These are phyloP conservation scores for Lateolabrax maculatus DNA, from an alignment of 2,797 vertebrate genomes.

Conservation along the genomic window DNA sequence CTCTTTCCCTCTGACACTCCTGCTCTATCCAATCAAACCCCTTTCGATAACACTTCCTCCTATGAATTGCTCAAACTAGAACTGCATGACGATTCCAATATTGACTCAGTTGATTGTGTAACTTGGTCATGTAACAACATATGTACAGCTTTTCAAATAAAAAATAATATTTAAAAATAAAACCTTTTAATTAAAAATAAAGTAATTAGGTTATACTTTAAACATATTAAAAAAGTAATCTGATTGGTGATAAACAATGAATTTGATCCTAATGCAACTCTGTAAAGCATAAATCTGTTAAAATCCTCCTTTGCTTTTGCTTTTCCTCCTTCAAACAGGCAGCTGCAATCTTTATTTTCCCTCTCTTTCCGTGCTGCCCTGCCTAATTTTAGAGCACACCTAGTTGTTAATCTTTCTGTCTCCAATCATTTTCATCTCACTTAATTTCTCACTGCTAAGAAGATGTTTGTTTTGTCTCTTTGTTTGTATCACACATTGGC, in stretches of 20 bases:
- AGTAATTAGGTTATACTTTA: neutral
- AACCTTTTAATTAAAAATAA: neutral
- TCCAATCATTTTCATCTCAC: slow-evolving; percentile 23
- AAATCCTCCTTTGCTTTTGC: slow-evolving; percentile 1
- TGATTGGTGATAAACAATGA: neutral
- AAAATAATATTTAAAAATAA: no score
- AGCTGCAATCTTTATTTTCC: neutral
- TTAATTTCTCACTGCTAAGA: slow-evolving; percentile 54
- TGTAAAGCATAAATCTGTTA: neutral
- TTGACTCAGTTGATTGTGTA: slow-evolving; percentile 16
- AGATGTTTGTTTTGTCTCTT: neutral
- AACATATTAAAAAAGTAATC: neutral
- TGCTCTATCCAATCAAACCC: slow-evolving; percentile 46
- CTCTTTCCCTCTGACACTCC: slow-evolving; percentile 69
- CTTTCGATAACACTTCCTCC: slow-evolving; percentile 35
- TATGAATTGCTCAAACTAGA: slow-evolving; percentile 3
- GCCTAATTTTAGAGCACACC: slow-evolving; percentile 9
- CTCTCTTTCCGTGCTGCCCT: slow-evolving; percentile 1
- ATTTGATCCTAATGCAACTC: neutral
- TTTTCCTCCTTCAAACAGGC: slow-evolving; percentile 14
- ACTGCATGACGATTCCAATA: slow-evolving; percentile 46
- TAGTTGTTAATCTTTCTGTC: slow-evolving; percentile 15
- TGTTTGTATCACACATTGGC: neutral
- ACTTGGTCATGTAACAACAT: slow-evolving; percentile 6
- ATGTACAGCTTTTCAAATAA: neutral